phyloP scores from a whole-genome alignment of 2,797 vertebrate species.

The Prunella strophiata region DNA sequence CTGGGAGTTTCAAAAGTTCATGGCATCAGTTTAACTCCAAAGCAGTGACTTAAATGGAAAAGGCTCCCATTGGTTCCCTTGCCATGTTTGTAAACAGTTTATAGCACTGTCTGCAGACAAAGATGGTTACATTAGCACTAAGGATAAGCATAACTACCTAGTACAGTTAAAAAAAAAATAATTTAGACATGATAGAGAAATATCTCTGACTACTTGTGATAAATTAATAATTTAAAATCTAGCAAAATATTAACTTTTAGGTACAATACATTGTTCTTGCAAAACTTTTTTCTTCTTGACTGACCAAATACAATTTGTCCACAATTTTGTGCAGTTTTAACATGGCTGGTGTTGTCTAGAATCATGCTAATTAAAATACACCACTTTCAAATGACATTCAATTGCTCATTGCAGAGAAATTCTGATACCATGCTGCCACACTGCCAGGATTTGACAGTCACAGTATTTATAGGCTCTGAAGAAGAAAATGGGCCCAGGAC shows the following conservation, averaged over 20 bases:
- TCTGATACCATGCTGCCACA: neutral
- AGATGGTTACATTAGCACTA: neutral
- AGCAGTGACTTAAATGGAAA: neutral
- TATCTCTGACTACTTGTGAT: neutral
- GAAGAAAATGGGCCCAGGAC: slow-evolving; percentile 18
- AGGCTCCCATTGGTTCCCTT: neutral
- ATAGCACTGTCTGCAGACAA: neutral
- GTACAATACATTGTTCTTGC: neutral
- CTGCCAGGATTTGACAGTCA: slow-evolving; percentile 9
- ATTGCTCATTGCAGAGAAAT: neutral
- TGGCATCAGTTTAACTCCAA: neutral
- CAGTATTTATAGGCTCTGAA: slow-evolving; percentile 7
- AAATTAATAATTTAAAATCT: neutral
- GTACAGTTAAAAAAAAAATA: neutral
- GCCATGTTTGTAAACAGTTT: slow-evolving; percentile 9
- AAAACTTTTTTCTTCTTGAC: neutral
- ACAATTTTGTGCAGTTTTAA: neutral
- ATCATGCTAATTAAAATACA: neutral
- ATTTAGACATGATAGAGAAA: neutral
- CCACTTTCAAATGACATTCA: slow-evolving; percentile 23
- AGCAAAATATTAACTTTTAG: neutral
- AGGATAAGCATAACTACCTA: neutral
- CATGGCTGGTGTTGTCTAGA: neutral
- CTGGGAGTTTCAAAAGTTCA: slow-evolving; percentile 3
- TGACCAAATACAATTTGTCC: neutral